Conservation (phyloP, 2,113 vertebrate genomes). For the Parus major region DNA sequence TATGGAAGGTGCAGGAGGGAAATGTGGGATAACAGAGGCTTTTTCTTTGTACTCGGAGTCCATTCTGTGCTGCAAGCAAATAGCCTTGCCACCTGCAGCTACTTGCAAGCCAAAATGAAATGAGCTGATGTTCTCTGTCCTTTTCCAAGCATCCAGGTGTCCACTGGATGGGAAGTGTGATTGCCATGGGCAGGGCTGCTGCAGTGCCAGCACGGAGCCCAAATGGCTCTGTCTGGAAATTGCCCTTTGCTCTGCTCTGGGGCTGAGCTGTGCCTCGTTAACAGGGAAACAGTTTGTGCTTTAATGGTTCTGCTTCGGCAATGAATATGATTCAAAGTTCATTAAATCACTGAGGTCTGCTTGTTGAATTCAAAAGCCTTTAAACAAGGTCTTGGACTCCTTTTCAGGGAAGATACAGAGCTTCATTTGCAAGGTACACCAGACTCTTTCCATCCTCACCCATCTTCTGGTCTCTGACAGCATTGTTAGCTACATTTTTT, state of each 20-base stretch:
- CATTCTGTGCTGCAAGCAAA: neutral
- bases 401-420: neutral
- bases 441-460: neutral
- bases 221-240: neutral
- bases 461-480: neutral
- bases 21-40: neutral
- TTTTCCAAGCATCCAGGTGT: conserved; percentile 39
- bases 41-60: neutral
- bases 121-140: neutral
- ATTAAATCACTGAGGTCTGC: neutral
- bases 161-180: neutral
- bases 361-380: neutral
- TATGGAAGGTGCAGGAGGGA: neutral
- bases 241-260: conserved; percentile 11
- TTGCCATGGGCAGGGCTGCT: neutral
- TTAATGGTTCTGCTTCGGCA: neutral
- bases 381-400: neutral
- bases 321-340: neutral
- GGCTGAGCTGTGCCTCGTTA: neutral
- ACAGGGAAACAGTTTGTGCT: neutral
- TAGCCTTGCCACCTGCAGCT: conserved; percentile 39
- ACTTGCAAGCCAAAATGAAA: neutral
- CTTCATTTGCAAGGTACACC: neutral
- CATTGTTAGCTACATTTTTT: neutral
- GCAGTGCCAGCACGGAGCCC: neutral